These are phyloP conservation scores for Hiodon alosoides DNA, from an alignment of 2,113 vertebrate species.

Conservation along the genomic window DNA sequence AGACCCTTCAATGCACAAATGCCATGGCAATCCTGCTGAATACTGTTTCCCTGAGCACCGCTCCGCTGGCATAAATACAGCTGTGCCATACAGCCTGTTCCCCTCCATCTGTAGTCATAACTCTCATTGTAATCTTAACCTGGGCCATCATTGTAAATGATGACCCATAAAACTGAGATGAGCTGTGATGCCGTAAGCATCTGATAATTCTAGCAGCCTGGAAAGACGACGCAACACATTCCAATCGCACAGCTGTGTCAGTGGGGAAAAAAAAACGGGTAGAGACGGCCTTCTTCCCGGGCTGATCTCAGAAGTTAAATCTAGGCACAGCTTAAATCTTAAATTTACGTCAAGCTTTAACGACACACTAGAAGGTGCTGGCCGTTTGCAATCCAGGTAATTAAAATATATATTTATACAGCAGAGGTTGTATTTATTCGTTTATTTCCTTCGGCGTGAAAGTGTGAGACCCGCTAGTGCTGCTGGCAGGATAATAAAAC, in stretches of 20 bases:
- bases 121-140: background rate
- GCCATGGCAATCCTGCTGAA: too few species aligned
- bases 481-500: too few species aligned
- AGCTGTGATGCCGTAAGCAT: background rate
- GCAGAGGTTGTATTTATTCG: constrained; percentile 33
- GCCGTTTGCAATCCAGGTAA: constrained; percentile 32
- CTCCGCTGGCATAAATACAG: too few species aligned
- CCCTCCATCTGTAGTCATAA: background rate
- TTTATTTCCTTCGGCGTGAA: too few species aligned
- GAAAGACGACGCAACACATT: too few species aligned
- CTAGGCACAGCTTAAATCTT: constrained; percentile 29
- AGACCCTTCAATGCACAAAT: too few species aligned
- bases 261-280: too few species aligned
- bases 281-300: too few species aligned
- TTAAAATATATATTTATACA: constrained; percentile 29
- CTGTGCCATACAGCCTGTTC: background rate
- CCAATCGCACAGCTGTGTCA: too few species aligned
- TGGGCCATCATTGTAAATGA: constrained; percentile 6
- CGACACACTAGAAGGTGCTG: constrained; percentile 4
- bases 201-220: too few species aligned
- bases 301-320: constrained; percentile 9
- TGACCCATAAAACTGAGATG: background rate
- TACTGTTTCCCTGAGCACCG: too few species aligned
- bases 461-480: too few species aligned
- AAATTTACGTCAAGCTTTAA: constrained; percentile 40